Conservation (phyloP, 2,888 invertebrate genomes). For the Meiosimyza platycephala region DNA sequence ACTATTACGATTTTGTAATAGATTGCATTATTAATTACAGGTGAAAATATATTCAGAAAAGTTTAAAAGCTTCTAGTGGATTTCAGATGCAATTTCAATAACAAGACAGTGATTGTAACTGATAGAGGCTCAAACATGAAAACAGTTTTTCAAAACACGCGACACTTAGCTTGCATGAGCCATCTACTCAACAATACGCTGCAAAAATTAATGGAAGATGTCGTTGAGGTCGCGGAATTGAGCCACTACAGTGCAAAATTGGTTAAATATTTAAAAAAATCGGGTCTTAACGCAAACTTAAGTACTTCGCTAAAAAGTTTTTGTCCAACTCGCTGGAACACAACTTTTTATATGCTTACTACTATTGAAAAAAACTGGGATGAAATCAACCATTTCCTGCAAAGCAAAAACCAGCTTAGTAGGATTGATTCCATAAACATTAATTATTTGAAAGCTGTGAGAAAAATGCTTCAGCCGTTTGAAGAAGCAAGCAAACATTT, state of each 20-base stretch:
- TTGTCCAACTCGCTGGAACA: conserved; percentile 27
- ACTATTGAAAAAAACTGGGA: conserved; percentile 23
- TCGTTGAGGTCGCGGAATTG: conserved; percentile 29
- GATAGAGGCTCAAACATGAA: conserved; percentile 41
- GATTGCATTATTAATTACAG: conserved; percentile 18
- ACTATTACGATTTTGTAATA: no score
- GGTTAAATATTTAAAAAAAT: conserved; percentile 38
- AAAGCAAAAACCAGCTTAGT: conserved; percentile 32
- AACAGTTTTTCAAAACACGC: conserved; percentile 30
- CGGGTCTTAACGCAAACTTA: conserved; percentile 17
- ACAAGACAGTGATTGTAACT: conserved; percentile 39
- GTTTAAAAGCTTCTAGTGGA: conserved; percentile 15
- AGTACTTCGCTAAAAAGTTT: conserved; percentile 26
- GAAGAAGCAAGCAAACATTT: conserved; percentile 28
- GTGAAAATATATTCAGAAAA: conserved; percentile 37
- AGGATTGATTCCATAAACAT: conserved; percentile 36
- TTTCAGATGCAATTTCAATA: conserved; percentile 35
- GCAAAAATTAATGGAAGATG: conserved; percentile 29
- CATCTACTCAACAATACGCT: conserved; percentile 22
- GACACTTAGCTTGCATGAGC: conserved; percentile 38
- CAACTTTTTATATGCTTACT: conserved; percentile 22
- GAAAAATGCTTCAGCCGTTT: conserved; percentile 20
- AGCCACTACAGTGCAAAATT: conserved; percentile 30
- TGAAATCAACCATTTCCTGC: conserved; percentile 28
- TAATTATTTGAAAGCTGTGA: conserved; percentile 22